These are phyloP conservation scores for Atta cephalotes DNA, from an alignment of 1,140 invertebrate genomes.

Conservation along the genomic window DNA sequence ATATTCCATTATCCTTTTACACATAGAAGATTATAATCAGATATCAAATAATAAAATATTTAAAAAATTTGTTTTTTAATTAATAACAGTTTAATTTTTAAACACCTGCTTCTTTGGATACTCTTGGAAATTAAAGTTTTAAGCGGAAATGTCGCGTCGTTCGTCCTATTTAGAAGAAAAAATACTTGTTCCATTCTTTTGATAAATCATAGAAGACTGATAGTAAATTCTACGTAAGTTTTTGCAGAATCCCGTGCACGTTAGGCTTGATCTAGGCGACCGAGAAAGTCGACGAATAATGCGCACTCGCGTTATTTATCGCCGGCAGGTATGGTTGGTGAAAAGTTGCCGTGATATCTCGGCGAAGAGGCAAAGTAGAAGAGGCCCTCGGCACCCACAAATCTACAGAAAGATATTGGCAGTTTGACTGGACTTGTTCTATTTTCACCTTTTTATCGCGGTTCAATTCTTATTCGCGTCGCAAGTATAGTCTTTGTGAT, in stretches of 20 bases:
- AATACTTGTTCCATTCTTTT: conserved; percentile 23
- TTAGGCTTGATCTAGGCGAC: conserved; percentile 63
- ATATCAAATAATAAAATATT: neutral
- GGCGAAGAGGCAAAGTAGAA: conserved; percentile 66
- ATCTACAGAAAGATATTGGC: conserved; percentile 79
- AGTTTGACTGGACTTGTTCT: conserved; percentile 66
- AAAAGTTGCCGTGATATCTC: conserved; percentile 76
- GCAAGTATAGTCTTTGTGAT: too few species aligned
- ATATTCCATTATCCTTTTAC: neutral
- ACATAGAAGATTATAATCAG: neutral
- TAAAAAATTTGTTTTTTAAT: neutral
- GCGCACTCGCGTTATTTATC: conserved; percentile 78
- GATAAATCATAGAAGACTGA: conserved; percentile 47
- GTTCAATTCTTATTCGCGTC: conserved; percentile 45
- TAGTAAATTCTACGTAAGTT: conserved; percentile 58
- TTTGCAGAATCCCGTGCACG: conserved; percentile 48
- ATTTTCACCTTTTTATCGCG: conserved; percentile 51
- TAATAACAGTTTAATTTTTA: neutral
- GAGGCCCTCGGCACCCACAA: conserved; percentile 73
- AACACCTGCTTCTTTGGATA: neutral
- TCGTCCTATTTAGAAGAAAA: conserved; percentile 13
- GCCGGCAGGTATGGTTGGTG: conserved; percentile 69
- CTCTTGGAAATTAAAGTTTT: neutral
- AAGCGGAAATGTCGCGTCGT: neutral
- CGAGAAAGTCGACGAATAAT: conserved; percentile 71